Evolutionary conservation across 2,888 invertebrate species (phyloP).

Genomic region (Agrotis puta): DNA sequence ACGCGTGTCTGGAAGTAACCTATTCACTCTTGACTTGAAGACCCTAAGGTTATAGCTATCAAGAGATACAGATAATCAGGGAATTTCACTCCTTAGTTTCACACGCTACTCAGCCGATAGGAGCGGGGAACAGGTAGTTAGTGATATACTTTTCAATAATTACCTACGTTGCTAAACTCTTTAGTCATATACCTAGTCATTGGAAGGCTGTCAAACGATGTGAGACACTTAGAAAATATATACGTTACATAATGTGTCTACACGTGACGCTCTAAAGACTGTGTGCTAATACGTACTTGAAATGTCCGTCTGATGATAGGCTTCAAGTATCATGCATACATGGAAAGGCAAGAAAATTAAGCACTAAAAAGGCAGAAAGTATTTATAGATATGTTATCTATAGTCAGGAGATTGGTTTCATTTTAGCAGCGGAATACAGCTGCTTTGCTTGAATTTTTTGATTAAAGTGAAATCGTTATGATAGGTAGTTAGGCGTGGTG

Average conservation of each 20-base stretch:
- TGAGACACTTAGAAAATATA: not conserved
- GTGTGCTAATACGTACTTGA: constrained; percentile 10
- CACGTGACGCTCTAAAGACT: not conserved
- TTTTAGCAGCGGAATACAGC: not conserved
- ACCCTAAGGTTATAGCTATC: too few relatives aligned
- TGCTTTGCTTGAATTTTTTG: not conserved
- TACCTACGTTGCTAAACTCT: too few relatives aligned
- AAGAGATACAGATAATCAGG: too few relatives aligned
- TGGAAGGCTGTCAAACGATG: not conserved
- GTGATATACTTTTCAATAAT: too few relatives aligned
- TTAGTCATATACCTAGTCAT: too few relatives aligned
- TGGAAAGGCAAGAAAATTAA: not conserved
- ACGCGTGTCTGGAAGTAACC: too few relatives aligned
- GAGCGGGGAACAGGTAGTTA: too few relatives aligned
- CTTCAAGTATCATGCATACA: not conserved
- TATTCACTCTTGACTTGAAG: too few relatives aligned
- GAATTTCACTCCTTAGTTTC: too few relatives aligned
- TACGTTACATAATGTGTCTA: not conserved
- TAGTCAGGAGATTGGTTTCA: not conserved
- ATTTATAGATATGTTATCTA: too few relatives aligned
- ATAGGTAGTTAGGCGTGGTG: too few relatives aligned
- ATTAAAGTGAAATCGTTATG: not conserved
- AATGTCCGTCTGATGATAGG: not conserved
- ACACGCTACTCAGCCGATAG: too few relatives aligned
- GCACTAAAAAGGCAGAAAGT: not conserved